Conservation (phyloP, 2,888 invertebrate species). For the Oligia strigilis region DNA sequence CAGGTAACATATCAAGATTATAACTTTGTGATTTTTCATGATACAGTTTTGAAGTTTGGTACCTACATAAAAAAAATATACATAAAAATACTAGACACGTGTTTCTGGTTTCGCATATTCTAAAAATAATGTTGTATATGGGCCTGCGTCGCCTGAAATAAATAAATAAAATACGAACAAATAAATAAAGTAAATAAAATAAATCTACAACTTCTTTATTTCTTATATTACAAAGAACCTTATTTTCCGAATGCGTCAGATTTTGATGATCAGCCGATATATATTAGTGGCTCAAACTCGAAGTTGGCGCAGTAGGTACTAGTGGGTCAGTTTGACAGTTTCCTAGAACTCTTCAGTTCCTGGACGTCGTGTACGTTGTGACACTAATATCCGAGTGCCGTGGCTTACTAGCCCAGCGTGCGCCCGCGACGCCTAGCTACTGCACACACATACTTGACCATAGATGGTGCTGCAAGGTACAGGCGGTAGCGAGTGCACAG, state of each 20-base stretch:
- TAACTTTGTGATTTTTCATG: too few species aligned
- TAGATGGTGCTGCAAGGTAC: slow-evolving; percentile 10
- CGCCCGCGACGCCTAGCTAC: slow-evolving; percentile 31
- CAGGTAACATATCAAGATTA: too few species aligned
- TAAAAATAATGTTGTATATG: too few species aligned
- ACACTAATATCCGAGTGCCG: slow-evolving; percentile 32
- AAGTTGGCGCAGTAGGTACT: not conserved
- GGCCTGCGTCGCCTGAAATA: too few species aligned
- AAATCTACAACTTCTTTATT: not conserved
- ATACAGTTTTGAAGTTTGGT: too few species aligned
- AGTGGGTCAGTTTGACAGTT: slow-evolving; percentile 23
- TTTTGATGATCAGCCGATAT: not conserved
- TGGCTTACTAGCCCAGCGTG: slow-evolving; percentile 58
- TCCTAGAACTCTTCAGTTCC: slow-evolving; percentile 38
- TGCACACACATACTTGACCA: slow-evolving; percentile 45
- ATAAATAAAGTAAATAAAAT: too few species aligned
- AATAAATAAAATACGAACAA: too few species aligned
- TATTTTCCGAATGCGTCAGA: too few species aligned
- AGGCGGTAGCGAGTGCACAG: not conserved
- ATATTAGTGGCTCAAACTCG: not conserved
- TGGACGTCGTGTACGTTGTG: slow-evolving; percentile 17
- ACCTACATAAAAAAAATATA: too few species aligned
- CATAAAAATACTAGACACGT: too few species aligned
- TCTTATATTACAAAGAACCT: not conserved
- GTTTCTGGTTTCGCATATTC: too few species aligned